These are phyloP conservation scores for Thermophis baileyi DNA, from an alignment of 2,113 vertebrate species.

Conservation along the genomic window DNA sequence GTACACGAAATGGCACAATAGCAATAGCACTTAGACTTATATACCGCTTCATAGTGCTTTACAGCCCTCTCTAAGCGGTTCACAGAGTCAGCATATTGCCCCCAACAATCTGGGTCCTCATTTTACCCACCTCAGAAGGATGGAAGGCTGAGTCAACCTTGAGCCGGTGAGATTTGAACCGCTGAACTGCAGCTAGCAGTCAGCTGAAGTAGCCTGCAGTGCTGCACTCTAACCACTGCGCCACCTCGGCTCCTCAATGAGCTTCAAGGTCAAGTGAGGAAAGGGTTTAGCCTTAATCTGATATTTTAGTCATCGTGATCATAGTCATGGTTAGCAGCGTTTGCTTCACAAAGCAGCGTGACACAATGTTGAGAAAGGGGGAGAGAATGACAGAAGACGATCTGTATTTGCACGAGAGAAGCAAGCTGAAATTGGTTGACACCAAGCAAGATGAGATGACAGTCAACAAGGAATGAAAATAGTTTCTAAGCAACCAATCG, in stretches of 20 bases:
- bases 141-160: too few species aligned
- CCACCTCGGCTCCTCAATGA: too few species aligned
- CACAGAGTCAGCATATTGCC: too few species aligned
- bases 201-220: too few species aligned
- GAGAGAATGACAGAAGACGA: not conserved
- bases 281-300: not conserved
- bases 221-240: too few species aligned
- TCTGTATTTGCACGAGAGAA: not conserved
- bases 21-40: too few species aligned
- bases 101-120: too few species aligned
- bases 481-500: not conserved
- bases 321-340: not conserved
- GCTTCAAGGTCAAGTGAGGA: not conserved
- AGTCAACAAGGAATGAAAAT: not conserved
- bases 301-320: not conserved
- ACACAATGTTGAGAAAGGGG: not conserved
- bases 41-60: too few species aligned
- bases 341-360: not conserved
- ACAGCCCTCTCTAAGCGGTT: too few species aligned
- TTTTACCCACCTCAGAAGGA: too few species aligned
- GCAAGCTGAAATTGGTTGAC: not conserved
- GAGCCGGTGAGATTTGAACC: too few species aligned
- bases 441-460: not conserved
- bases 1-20: not conserved
- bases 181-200: too few species aligned